Evolutionary conservation across 2,888 invertebrate genomes (phyloP).

Genomic region (Lasius platythorax): DNA sequence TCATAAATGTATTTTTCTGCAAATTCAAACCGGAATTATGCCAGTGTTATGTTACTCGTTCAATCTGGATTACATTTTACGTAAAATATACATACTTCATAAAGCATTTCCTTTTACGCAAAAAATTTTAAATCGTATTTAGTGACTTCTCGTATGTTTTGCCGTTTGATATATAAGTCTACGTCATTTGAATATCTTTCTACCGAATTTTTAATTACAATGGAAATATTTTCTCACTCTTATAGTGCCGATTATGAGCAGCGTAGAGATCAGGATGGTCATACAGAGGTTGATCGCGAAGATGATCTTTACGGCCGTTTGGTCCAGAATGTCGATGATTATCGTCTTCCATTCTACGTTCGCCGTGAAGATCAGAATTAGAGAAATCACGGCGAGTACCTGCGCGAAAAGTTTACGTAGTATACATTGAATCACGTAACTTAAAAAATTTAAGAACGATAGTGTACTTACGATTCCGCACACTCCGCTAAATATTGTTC

Average conservation of each 20-base stretch:
- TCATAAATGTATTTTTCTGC: constrained; percentile 93
- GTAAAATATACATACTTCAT: neutral
- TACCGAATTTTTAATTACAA: neutral
- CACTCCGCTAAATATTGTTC: constrained; percentile 91
- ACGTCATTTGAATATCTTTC: neutral
- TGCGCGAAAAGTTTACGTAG: constrained; percentile 75
- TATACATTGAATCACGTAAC: neutral
- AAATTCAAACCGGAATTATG: neutral
- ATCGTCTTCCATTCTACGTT: constrained; percentile 92
- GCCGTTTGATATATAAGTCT: neutral
- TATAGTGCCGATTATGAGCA: constrained; percentile 91
- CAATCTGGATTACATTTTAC: constrained; percentile 6
- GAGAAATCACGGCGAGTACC: constrained; percentile 90
- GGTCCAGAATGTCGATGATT: constrained; percentile 91
- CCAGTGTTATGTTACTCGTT: neutral
- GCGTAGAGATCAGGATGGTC: constrained; percentile 93
- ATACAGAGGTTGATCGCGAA: constrained; percentile 93
- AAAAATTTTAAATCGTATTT: constrained; percentile 2
- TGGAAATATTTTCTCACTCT: constrained; percentile 88
- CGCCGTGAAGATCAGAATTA: constrained; percentile 90
- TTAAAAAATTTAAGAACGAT: neutral
- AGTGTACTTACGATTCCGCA: constrained; percentile 89
- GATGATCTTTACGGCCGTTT: constrained; percentile 92
- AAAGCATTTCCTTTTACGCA: neutral
- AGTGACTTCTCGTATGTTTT: neutral